phyloP scores from a whole-genome alignment of 2,113 vertebrate genomes.

The Neodon shergylaensis region DNA sequence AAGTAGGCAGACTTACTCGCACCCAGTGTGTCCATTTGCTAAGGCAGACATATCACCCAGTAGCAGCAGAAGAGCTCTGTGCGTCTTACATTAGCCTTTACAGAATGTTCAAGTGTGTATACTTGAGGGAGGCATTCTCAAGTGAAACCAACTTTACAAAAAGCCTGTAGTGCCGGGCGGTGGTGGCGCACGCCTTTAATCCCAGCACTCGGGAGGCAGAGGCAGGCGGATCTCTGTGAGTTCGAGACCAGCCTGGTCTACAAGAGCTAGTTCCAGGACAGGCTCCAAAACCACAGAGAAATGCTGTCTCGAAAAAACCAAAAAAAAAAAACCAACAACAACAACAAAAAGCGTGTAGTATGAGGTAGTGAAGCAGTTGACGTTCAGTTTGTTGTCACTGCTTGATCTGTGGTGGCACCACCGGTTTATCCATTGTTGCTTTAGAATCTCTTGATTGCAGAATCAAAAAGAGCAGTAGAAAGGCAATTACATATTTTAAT shows the following conservation, averaged over 20 bases:
- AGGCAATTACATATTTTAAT: not conserved
- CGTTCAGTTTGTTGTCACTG: not conserved
- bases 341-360: not conserved
- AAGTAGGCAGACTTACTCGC: too few species aligned
- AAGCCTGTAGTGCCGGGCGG: not conserved
- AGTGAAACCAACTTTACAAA: not conserved
- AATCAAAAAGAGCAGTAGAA: not conserved
- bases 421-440: not conserved
- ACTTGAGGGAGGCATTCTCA: not conserved
- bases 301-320: too few species aligned
- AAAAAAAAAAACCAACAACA: too few species aligned
- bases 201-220: too few species aligned
- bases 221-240: too few species aligned
- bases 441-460: not conserved
- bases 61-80: not conserved
- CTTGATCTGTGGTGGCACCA: not conserved
- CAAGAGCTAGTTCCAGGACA: too few species aligned
- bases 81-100: not conserved
- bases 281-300: too few species aligned
- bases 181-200: too few species aligned
- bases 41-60: not conserved
- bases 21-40: not conserved
- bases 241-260: too few species aligned
- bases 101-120: not conserved
- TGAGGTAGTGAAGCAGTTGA: not conserved